Base-by-base conservation (phyloP, 2,113 vertebrate genomes). In the Silurus meridionalis region DNA sequence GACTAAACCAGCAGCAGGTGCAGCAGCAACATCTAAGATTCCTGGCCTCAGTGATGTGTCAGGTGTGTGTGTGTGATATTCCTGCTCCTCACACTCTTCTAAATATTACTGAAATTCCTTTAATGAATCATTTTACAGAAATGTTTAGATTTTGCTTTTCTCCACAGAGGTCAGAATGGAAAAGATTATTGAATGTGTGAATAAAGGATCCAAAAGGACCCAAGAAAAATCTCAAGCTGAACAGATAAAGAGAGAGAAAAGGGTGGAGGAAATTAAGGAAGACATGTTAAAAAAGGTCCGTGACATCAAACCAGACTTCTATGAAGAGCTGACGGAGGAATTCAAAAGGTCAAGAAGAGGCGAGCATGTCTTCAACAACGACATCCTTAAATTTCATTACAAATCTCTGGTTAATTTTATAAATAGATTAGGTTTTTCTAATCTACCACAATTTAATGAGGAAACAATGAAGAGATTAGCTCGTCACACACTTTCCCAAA, bases 281-380 rank as follows among this genome's bases (percentile, higher is more conserved):
- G 37, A 60, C 4, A 0, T 83, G 28, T 6, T 37, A 8, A 0
- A 1, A n/a, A 83, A 74, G 11, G 11, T 61, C 11, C 6, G 0
- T 1, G 3, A 5, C 17, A 13, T 83, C 13, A 1, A 13, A 0
- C 28, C 3, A 46, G 0, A n/a, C 0, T 72, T 21, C 1, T 14
- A 5, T 11, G 5, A 8, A 28, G 11, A 17, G 10, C 28, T 74
- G 21, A 1, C 0, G 8, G 23, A 15, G 17, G 1, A 83, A 50
- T 4, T 61, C 17, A 8, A 0, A 21, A 58, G 82, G 19, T 50
- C 82, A 0, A 48, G 9, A 23, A 72, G 28, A 60, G 53, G 82
- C 0, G 53, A 46, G 15, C 82, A 83, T 6, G 67, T 83, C 2
- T 80, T 80, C 13, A 80, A 80, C 55, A 58, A 80, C 17, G 28